Percentiles rank a stretch among this genome's conserved stretches.
These are phyloP conservation scores for Natrix natrix DNA, from an alignment of 2,797 vertebrate genomes.

Conservation along the genomic window DNA sequence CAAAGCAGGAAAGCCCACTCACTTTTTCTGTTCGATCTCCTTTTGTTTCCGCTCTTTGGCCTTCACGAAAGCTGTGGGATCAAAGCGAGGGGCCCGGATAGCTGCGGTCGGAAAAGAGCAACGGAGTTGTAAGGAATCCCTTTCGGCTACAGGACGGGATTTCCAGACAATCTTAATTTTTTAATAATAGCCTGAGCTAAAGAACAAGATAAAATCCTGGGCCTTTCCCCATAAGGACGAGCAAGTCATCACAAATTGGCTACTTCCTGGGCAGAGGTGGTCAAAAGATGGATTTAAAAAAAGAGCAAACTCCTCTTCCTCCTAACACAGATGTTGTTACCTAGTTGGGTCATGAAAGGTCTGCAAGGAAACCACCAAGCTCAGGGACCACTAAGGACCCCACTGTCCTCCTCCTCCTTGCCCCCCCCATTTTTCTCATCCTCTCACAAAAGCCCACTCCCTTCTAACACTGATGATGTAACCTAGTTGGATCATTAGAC, in stretches of 20 bases:
- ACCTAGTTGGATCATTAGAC: too few relatives aligned
- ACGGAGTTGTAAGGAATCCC: not conserved
- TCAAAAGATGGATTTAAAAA: not conserved
- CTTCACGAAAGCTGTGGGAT: constrained; percentile 89
- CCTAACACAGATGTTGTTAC: too few relatives aligned
- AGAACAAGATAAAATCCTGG: too few relatives aligned
- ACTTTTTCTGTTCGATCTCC: constrained; percentile 83
- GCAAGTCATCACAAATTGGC: not conserved
- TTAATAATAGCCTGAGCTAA: not conserved
- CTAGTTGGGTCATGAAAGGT: too few relatives aligned
- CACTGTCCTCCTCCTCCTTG: too few relatives aligned
- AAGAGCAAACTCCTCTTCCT: too few relatives aligned
- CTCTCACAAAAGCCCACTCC: too few relatives aligned
- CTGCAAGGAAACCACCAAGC: too few relatives aligned
- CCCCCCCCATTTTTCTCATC: too few relatives aligned
- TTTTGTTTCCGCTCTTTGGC: constrained; percentile 81
- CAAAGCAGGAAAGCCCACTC: constrained; percentile 23
- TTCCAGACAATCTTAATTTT: not conserved
- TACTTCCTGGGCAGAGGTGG: not conserved
- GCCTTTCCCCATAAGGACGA: too few relatives aligned
- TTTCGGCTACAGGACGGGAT: not conserved
- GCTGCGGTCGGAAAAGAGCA: constrained; percentile 60
- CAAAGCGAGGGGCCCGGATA: constrained; percentile 76
- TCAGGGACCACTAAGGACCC: too few relatives aligned
- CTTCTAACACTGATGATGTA: too few relatives aligned